Conservation (phyloP, 2,888 invertebrate species). For the Drosophila stalkeri region DNA sequence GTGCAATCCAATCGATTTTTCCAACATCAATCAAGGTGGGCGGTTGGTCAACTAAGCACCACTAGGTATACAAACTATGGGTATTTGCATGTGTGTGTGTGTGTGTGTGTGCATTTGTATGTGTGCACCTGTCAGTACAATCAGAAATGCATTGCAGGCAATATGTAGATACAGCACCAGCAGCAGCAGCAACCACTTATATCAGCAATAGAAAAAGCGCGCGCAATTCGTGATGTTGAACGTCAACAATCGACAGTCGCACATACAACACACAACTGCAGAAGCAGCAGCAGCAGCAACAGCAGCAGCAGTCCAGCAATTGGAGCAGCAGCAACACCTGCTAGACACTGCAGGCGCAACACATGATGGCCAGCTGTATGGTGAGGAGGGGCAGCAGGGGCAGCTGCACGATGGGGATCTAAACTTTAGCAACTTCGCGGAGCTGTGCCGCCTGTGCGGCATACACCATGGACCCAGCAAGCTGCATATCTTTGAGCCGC, state of each 20-base stretch:
- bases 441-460: conserved; percentile 90
- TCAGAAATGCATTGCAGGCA: conserved; percentile 18
- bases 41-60: conserved; percentile 11
- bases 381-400: conserved; percentile 82
- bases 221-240: conserved; percentile 80
- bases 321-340: conserved; percentile 77
- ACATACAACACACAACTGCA: conserved; percentile 48
- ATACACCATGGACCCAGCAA: conserved; percentile 89
- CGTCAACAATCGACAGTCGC: conserved; percentile 64
- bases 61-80: conserved; percentile 9
- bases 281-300: conserved; percentile 57
- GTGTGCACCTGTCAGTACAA: conserved; percentile 12
- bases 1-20: conserved; percentile 50
- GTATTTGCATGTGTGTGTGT: conserved; percentile 21
- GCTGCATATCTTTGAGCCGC: conserved; percentile 90
- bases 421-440: conserved; percentile 89
- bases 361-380: conserved; percentile 44
- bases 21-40: conserved; percentile 23
- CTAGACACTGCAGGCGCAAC: conserved; percentile 52
- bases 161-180: conserved; percentile 17
- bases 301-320: conserved; percentile 31
- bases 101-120: conserved; percentile 16
- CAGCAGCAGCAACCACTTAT: neutral
- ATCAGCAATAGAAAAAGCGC: conserved; percentile 13
- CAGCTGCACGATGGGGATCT: conserved; percentile 86